These are phyloP conservation scores for Henricia sp. DNA, from an alignment of 53 echinoderm and acorn worm genomes.

Conservation along the genomic window DNA sequence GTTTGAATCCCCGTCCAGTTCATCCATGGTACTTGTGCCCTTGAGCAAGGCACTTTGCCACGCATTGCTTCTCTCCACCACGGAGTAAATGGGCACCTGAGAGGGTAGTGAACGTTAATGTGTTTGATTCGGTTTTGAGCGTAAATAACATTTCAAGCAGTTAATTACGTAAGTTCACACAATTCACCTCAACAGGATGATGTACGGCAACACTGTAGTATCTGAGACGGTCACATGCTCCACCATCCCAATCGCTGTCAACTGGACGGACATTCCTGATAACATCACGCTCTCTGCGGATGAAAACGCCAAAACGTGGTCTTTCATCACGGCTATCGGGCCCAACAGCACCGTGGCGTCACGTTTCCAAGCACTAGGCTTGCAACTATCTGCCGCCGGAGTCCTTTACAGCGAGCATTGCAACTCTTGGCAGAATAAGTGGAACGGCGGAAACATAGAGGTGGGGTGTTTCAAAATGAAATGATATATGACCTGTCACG, in stretches of 20 bases:
- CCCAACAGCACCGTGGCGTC: constrained; percentile 45
- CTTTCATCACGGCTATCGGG: constrained; percentile 87
- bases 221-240: constrained; percentile 73
- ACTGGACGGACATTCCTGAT: constrained; percentile 83
- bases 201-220: constrained; percentile 68
- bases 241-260: constrained; percentile 60
- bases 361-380: constrained; percentile 41
- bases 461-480: too few species aligned
- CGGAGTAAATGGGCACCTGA: too few species aligned
- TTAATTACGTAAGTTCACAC: too few species aligned
- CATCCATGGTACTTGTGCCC: too few species aligned
- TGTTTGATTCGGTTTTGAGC: too few species aligned
- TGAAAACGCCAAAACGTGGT: constrained; percentile 63
- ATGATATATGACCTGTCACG: too few species aligned
- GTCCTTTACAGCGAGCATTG: constrained; percentile 57
- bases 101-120: too few species aligned
- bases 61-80: too few species aligned
- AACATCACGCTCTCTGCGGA: constrained; percentile 57
- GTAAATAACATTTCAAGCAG: too few species aligned
- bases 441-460: constrained; percentile 78
- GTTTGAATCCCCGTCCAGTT: too few species aligned
- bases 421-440: constrained; percentile 78
- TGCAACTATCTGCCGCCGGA: constrained; percentile 38
- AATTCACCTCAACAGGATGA: constrained; percentile 64
- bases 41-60: too few species aligned